phyloP scores from a whole-genome alignment of 2,888 invertebrate species.

The Tigriopus californicus region DNA sequence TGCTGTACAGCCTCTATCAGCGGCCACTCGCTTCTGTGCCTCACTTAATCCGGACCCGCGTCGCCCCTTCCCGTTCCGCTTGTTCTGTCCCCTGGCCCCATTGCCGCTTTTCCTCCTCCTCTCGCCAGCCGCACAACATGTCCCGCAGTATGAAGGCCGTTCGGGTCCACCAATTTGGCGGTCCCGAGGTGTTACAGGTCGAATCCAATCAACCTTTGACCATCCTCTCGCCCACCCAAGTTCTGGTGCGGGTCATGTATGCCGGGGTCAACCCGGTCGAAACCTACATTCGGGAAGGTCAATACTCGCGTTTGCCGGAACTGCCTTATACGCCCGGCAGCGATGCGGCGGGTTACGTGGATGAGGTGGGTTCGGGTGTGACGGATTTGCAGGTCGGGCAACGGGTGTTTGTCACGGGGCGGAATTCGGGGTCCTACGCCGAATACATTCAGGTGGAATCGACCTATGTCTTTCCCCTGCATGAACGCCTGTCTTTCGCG shows the following conservation, averaged over 20 bases:
- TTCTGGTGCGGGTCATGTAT: constrained; percentile 32
- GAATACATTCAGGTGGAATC: constrained; percentile 29
- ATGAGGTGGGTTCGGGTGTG: constrained; percentile 29
- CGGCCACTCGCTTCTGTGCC: too few species aligned
- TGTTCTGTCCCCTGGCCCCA: too few species aligned
- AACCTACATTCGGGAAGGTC: constrained; percentile 35
- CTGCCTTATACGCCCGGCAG: constrained; percentile 35
- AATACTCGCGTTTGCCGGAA: constrained; percentile 27
- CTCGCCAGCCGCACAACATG: too few species aligned
- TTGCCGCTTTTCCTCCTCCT: too few species aligned
- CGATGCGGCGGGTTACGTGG: constrained; percentile 36
- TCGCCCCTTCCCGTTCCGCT: too few species aligned
- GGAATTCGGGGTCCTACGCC: constrained; percentile 26
- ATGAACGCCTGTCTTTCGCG: constrained; percentile 28
- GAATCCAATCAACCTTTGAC: constrained; percentile 23
- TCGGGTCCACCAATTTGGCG: constrained; percentile 29
- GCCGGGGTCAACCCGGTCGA: constrained; percentile 40
- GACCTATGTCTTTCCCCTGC: constrained; percentile 26
- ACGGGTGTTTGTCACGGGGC: constrained; percentile 22
- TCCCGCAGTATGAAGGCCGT: constrained; percentile 25
- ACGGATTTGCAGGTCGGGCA: constrained; percentile 28
- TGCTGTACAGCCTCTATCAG: too few species aligned
- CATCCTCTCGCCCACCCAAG: constrained; percentile 21
- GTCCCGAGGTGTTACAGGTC: constrained; percentile 29
- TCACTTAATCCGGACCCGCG: too few species aligned